These are phyloP conservation scores for Melozone crissalis DNA, from an alignment of 2,113 vertebrate genomes.

Conservation along the genomic window DNA sequence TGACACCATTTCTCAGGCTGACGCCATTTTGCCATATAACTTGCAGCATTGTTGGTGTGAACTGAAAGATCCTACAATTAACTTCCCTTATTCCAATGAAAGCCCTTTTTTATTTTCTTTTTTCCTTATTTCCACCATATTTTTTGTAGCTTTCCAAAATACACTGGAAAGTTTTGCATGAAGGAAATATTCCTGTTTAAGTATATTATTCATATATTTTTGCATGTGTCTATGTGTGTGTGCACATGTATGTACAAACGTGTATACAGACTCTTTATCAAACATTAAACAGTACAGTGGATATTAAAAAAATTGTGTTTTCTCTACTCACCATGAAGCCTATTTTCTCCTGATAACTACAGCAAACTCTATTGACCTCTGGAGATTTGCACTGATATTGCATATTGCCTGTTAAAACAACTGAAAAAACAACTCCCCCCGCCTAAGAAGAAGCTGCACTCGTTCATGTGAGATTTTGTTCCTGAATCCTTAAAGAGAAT, in stretches of 20 bases:
- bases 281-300: not conserved
- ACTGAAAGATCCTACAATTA: not conserved
- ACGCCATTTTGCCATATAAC: not conserved
- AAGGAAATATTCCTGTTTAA: not conserved
- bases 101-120: not conserved
- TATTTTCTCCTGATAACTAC: conserved; percentile 13
- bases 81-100: not conserved
- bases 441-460: not conserved
- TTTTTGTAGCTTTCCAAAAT: not conserved
- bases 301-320: not conserved
- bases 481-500: not conserved
- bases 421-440: not conserved
- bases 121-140: not conserved
- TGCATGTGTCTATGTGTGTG: not conserved
- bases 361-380: conserved; percentile 20
- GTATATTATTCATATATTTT: not conserved
- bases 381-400: not conserved
- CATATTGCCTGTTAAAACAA: not conserved
- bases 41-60: not conserved
- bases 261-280: not conserved
- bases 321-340: not conserved
- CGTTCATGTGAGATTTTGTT: not conserved
- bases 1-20: not conserved
- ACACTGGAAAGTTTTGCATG: not conserved
- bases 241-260: not conserved